A percentile compares a stretch with the other conserved stretches of the same genome.
phyloP scores from a whole-genome alignment of 2,888 invertebrate genomes.

The Cryptophagus acutangulus region DNA sequence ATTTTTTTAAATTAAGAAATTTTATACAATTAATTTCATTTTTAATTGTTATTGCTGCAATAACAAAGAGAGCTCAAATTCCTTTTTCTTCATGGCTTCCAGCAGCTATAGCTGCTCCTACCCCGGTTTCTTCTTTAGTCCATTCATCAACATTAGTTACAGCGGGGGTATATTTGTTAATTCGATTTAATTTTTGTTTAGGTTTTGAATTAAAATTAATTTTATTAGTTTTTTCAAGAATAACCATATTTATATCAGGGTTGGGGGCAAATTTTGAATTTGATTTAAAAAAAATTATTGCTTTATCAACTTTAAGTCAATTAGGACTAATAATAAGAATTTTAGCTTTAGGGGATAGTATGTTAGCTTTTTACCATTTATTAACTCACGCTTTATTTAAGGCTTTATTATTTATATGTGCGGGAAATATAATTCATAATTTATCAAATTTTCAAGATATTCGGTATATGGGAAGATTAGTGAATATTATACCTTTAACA shows the following conservation, averaged over 20 bases:
- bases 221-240: constrained; percentile 55
- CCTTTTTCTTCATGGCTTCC: constrained; percentile 75
- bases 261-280: constrained; percentile 59
- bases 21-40: constrained; percentile 33
- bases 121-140: constrained; percentile 63
- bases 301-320: constrained; percentile 66
- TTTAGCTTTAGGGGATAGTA: constrained; percentile 47
- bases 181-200: constrained; percentile 60
- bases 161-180: constrained; percentile 65
- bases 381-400: constrained; percentile 73
- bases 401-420: constrained; percentile 68
- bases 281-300: constrained; percentile 77
- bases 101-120: constrained; percentile 74
- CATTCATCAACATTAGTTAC: constrained; percentile 77
- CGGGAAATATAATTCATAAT: constrained; percentile 64
- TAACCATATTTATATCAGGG: constrained; percentile 59
- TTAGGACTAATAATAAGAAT: constrained; percentile 65
- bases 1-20: constrained; percentile 2
- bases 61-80: constrained; percentile 77
- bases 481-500: constrained; percentile 52
- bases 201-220: constrained; percentile 45
- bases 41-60: constrained; percentile 54
- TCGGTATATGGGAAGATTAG: constrained; percentile 56
- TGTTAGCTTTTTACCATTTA: constrained; percentile 67
- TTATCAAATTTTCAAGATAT: constrained; percentile 63